Evolutionary conservation across 2,113 vertebrate genomes (phyloP), one percentile per base, ranked within the genome.

Genomic region (Agapornis roseicollis): DNA sequence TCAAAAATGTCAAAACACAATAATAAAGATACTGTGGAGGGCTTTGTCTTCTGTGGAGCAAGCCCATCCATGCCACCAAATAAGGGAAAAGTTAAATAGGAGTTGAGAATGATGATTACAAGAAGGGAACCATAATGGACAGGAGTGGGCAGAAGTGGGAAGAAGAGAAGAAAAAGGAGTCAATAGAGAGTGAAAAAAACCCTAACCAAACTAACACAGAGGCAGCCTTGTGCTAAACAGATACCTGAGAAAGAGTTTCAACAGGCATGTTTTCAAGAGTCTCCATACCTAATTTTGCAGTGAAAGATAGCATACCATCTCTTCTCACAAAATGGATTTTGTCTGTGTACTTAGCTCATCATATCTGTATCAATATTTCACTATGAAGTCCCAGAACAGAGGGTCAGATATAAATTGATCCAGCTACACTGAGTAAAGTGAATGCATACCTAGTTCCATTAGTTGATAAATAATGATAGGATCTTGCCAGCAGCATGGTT

Each of bases 31-130:
- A 86, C 27, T 39, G 35, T 55, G 61, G 56, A 56, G 13, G 53
- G 10, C 37, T 90, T 88, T 80, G 61, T 72, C 52, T 74, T 88
- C 60, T 76, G 83, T 89, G n/a, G 31, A 76, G 70, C 53, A 65
- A 80, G n/a, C 24, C 69, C 55, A 78, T 80, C 65, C 17, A 35
- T 42, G 37, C 68, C 60, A 93, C 85, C 82, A 95, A 94, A 96
- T 89, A 95, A 84, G 85, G 93, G 6, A 60, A 61, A 91, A 56
- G 10, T 68, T 64, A 76, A 79, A 88, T 11, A 79, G 19, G 27
- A 78, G 27, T 52, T 69, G 25, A 74, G 18, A 24, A 13, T 52
- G 28, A 63, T 31, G 25, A 56, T 86, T 80, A 65, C 17, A 63
- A 52, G 64, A 82, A 76, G 14, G 4, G 24, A 88, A 24, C n/a